Conservation (phyloP, 2,113 vertebrate species). For the Antennarius striatus region DNA sequence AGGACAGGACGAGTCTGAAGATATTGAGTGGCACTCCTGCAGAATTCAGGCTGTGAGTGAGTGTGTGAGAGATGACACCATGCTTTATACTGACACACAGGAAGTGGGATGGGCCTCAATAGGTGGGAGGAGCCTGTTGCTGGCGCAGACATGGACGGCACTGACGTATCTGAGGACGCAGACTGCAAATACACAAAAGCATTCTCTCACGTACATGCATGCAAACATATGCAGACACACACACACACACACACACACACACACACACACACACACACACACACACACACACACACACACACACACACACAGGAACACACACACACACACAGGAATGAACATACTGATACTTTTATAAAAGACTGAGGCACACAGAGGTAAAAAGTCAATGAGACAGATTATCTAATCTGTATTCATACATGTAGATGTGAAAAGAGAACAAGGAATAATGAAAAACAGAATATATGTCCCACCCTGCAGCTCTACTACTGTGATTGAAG, state of each 20-base stretch:
- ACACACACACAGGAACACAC: neutral
- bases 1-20: slow-evolving; percentile 37
- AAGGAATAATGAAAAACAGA: neutral
- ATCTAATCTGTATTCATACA: neutral
- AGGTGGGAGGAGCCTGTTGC: slow-evolving; percentile 49
- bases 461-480: neutral
- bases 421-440: neutral
- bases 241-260: neutral
- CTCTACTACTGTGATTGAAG: neutral
- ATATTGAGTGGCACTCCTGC: slow-evolving; percentile 47
- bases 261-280: neutral
- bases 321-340: neutral
- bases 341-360: neutral
- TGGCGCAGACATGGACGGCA: slow-evolving; percentile 44
- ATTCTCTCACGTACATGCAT: too few species aligned
- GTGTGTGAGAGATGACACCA: slow-evolving; percentile 12
- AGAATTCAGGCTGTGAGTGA: slow-evolving; percentile 46
- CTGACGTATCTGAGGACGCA: slow-evolving; percentile 64
- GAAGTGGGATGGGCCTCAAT: slow-evolving; percentile 32
- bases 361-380: too few species aligned
- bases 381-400: neutral
- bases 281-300: neutral
- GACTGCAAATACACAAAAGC: slow-evolving; percentile 6
- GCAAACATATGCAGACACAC: too few species aligned
- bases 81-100: slow-evolving; percentile 55